Base-by-base conservation (phyloP, 2,888 invertebrate species). In the Dicyrtoma fusca region DNA sequence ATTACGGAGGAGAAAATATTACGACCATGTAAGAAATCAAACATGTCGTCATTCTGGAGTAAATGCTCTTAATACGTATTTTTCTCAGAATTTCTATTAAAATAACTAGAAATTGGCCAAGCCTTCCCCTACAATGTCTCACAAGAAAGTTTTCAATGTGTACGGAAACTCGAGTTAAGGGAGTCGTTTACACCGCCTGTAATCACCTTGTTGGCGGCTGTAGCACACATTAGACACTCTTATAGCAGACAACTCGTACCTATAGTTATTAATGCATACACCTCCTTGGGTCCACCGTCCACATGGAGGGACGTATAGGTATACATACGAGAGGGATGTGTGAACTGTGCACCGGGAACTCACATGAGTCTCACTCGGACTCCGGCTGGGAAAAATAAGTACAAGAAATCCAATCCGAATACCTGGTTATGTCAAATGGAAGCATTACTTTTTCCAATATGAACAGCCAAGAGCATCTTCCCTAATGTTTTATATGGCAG, bases 191-290 rank as follows among this genome's bases (percentile, higher is more conserved):
- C 53, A 53, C 42, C 26, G 61, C 26, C 21, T 49, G 53, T 55
- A 66, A 66, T 66, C 66, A 66, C 66, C 53, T 66, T 66, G 66
- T 66, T 66, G 34, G 63, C 63, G 63, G 63, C 63, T 47, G 23
- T 49, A 66, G 66, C 42, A 26, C 26, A 53, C 66, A 34, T 25
- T 17, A 55, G 17, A 34, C 26, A 34, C 61, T 42, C 42, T 66
- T 53, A 42, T 47, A 23, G 25, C 21, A 44, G 11, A 23, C 14
- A 47, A 47, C 47, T 25, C 5, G 34, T 13, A 34, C 8, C 34
- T 34, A 8, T 34, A 34, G 3, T 34, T 34, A 34, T 34, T 34
- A 34, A 34, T 34, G 8, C 34, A 34, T 34, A 34, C 8, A 34
- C 34, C 34, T 3, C 34, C 34, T 34, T 34, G 8, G 4, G 8